Evolutionary conservation across 2,797 vertebrate species (phyloP), one percentile per base, ranked within the genome.

Genomic region (Melanotaenia nigrans): DNA sequence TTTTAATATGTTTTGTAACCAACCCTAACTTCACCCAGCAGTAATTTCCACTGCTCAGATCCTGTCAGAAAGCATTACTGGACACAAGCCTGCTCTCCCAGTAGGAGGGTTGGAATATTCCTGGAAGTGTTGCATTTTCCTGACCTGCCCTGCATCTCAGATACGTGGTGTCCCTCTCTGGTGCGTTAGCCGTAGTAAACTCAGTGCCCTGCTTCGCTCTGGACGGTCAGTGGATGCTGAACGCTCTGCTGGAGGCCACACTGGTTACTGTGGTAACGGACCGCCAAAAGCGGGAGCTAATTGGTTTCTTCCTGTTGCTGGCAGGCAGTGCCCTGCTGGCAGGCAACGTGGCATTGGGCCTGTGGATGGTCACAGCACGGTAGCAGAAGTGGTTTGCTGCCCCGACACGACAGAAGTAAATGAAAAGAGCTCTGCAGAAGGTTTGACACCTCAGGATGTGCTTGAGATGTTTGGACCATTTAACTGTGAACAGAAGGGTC

Each of bases 161-260:
- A 87, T 99, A 99, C 28, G 86, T 99, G 60, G 95, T 99, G 75
- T 99, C 98, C 42, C 93, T 99, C 0, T 99, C 97, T 0, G 97
- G 97, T 25, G 98, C 97, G 0, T 85, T 99, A 75, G 98, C 97
- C 2, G 97, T 99, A 58, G 96, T 99, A 62, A 99, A 99, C 85
- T 97, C 97, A 0, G 97, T 99, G 33, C 98, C 98, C 7, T 99
- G 98, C 90, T 99, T 99, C 0, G 97, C 98, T 28, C 93, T 99
- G 79, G 98, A 99, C 49, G 98, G 98, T 14, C 98, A 99, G 83
- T 99, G 98, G 98, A 99, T 99, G 93, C 93, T 99, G 77, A 97
- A 96, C 78, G 96, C 98, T 1, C 96, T 99, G 83, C 88, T 99
- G 87, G 98, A 99, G 94, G 97, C 96, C 70, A 96, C 96, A 0